Evolutionary conservation across 1,140 invertebrate genomes (phyloP).

Genomic region (Stegodyphus dumicola): DNA sequence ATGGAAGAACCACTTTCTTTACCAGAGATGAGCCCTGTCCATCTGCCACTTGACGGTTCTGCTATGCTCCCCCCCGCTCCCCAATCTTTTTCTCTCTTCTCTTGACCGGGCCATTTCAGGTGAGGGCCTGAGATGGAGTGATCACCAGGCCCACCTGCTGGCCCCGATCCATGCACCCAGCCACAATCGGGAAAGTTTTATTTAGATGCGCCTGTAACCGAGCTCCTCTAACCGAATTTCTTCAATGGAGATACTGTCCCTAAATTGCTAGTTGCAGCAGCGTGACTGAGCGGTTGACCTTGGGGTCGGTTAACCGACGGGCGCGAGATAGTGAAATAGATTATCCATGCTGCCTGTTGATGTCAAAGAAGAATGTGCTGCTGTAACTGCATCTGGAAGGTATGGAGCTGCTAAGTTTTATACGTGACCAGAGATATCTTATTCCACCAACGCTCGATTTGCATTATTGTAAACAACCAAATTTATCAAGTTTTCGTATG

Average conservation of each 20-base stretch:
- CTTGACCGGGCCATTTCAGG: conserved; percentile 13
- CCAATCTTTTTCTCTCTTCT: too few relatives aligned
- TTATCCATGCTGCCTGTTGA: background rate
- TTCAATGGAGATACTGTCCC: background rate
- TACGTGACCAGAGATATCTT: too few relatives aligned
- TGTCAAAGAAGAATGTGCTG: too few relatives aligned
- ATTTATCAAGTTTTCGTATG: too few relatives aligned
- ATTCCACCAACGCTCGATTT: too few relatives aligned
- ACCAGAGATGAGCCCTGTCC: conserved; percentile 16
- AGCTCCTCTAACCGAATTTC: background rate
- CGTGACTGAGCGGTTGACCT: background rate
- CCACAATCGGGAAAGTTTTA: too few relatives aligned
- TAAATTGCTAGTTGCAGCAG: conserved; percentile 11
- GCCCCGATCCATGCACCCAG: background rate
- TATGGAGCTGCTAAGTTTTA: too few relatives aligned
- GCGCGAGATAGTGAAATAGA: conserved; percentile 10
- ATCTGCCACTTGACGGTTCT: conserved; percentile 35
- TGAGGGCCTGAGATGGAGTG: conserved; percentile 5
- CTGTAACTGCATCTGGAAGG: too few relatives aligned
- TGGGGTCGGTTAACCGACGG: background rate
- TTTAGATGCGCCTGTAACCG: background rate
- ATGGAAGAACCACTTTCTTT: background rate
- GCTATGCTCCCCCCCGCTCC: background rate
- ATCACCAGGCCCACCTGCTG: conserved; percentile 5
- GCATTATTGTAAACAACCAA: too few relatives aligned